Conservation (phyloP, 2,888 invertebrate species). For the Latrodectus hesperus region DNA sequence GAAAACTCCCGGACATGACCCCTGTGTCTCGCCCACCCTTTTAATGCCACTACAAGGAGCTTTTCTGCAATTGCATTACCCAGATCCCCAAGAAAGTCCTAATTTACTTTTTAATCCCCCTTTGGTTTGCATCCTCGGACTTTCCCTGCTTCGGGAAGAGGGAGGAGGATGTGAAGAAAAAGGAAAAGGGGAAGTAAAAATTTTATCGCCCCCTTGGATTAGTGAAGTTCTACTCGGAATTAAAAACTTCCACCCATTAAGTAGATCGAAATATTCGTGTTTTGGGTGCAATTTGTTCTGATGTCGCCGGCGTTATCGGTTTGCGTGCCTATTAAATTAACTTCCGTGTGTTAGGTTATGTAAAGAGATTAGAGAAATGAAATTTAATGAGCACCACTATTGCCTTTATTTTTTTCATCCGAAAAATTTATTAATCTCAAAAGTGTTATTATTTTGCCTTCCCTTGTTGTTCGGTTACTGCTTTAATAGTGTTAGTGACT, state of each 20-base stretch:
- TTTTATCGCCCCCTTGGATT: constrained; percentile 35
- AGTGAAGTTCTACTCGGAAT: constrained; percentile 26
- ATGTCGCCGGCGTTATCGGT: constrained; percentile 41
- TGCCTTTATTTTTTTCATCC: neutral
- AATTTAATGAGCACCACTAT: neutral
- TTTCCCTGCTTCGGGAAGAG: neutral
- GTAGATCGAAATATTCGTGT: constrained; percentile 67
- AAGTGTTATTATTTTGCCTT: neutral
- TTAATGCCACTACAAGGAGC: constrained; percentile 1
- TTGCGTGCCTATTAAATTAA: neutral
- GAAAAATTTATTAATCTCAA: neutral
- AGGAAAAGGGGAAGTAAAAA: constrained; percentile 24
- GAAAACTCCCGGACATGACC: constrained; percentile 2
- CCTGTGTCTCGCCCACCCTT: neutral
- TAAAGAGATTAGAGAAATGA: neutral
- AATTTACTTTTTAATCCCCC: constrained; percentile 68
- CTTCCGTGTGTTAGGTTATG: neutral
- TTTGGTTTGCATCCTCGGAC: constrained; percentile 23
- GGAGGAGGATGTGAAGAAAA: neutral
- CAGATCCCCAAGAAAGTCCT: constrained; percentile 47
- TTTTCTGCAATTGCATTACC: constrained; percentile 47
- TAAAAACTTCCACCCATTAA: constrained; percentile 61
- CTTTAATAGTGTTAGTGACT: too few relatives aligned
- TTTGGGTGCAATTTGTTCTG: constrained; percentile 64
- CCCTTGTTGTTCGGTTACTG: too few relatives aligned